Evolutionary conservation across 2,113 vertebrate genomes (phyloP), one percentile per base, ranked within the genome.

Genomic region (Pongo pygmaeus): DNA sequence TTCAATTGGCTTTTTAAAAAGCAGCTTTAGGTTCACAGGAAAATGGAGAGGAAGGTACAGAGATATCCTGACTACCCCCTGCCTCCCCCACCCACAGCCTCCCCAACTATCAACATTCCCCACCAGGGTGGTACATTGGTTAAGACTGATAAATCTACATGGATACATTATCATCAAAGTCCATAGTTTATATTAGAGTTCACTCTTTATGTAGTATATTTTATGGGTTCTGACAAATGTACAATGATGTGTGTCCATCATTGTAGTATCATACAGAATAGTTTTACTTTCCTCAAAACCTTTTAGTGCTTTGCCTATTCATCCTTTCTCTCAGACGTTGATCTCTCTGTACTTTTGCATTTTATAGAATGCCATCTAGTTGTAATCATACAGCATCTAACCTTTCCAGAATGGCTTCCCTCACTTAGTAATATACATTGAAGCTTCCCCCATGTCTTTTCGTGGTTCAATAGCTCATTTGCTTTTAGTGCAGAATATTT

Each of bases 1-100:
- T 88, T 84, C 80, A 89, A 61, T 43, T 87, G 0, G 46, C 61
- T 78, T 55, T 48, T 74, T 85, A 43, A 30, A 92, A 17, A 94
- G 43, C 48, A 86, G 25, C 77, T 89, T 89, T 70, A 86, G 50
- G 32, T 89, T 95, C 95, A 88, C 30, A 32, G 67, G 43, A 88
- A 88, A 89, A 89, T 17, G 38, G 46, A 89, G 46, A 25, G 40
- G 38, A 43, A 11, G 2, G 43, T 48, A 67, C 14, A n/a, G 35
- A 84, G 52, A 69, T 69, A 72, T 90, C 59, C n/a, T 11, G 0
- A 67, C 25, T 61, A 74, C 30, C 38, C 40, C 17, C 40, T 52
- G 5, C 5, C 27, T 38, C 38, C 89, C 27, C 57, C 38, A 79
- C 5, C 46, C 40, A 32, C 61, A 64, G 61, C 16, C 8, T 69